Evolutionary conservation across 1,140 invertebrate species (phyloP), one percentile per base, ranked within the genome.

Genomic region (Sycophaga agraensis): DNA sequence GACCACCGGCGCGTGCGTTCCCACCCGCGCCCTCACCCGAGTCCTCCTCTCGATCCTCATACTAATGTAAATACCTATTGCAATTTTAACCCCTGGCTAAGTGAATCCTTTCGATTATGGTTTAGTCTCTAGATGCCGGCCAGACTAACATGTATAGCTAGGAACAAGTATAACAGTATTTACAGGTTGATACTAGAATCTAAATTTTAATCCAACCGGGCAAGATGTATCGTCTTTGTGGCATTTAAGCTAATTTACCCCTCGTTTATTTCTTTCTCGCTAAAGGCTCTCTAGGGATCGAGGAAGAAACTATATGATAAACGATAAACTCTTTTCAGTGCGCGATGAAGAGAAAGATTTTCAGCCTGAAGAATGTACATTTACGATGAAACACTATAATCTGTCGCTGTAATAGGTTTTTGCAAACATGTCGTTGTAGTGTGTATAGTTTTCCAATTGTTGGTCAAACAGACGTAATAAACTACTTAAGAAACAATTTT

Each of bases 191-290:
- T n/a, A n/a, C n/a, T n/a, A n/a, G n/a, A n/a, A n/a, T n/a, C n/a
- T n/a, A n/a, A n/a, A n/a, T n/a, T n/a, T n/a, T n/a, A n/a, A n/a
- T n/a, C n/a, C n/a, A n/a, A n/a, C n/a, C n/a, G n/a, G n/a, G 35
- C 54, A 54, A 42, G 37, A 48, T 26, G 43, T 48, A 57, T 57
- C 55, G 55, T 48, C 37, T 48, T 48, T 31, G 26, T 26, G 24
- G 22, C 17, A 31, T 51, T 31, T 37, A 26, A 4, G 40, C n/a
- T 21, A 5, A 2, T 35, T 7, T 31, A 37, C 8, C 4, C 11
- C 5, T 21, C 19, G 19, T 39, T 24, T 53, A 19, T 53, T 24
- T 40, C 14, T 22, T 6, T 11, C 35, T 26, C 11, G 14, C n/a
- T 39, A 14, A 12, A 21, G n/a, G 4, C 11, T 26, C 11, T 14